Percentiles rank a stretch among this genome's conserved stretches.
phyloP scores from a whole-genome alignment of 2,888 invertebrate genomes.

The Drosophila seclusa region DNA sequence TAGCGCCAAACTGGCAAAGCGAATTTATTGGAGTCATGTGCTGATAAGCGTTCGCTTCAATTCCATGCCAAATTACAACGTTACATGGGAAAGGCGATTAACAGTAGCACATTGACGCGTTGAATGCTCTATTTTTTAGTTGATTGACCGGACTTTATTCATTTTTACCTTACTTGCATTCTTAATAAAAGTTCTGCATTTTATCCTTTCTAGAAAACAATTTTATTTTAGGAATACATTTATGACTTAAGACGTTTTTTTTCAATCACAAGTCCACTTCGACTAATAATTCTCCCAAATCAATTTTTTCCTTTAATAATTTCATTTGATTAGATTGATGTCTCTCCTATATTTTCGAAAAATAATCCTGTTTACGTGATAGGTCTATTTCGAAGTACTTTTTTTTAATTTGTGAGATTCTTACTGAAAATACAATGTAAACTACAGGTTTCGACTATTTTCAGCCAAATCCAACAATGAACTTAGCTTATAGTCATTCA shows the following conservation, averaged over 20 bases:
- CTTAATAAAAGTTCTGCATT: no score
- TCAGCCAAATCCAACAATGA: neutral
- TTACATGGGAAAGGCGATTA: slow-evolving; percentile 40
- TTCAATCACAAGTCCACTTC: neutral
- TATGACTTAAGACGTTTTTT: neutral
- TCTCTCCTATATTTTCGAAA: neutral
- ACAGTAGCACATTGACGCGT: slow-evolving; percentile 16
- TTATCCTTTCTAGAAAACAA: neutral
- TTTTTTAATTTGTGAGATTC: neutral
- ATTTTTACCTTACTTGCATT: no score
- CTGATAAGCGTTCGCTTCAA: slow-evolving; percentile 73
- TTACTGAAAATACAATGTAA: neutral
- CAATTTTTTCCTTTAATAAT: neutral
- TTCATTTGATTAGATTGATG: neutral
- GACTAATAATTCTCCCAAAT: neutral
- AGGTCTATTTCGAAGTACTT: neutral
- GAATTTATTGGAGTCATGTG: slow-evolving; percentile 81
- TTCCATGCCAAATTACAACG: slow-evolving; percentile 78
- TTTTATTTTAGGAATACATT: neutral
- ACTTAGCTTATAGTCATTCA: neutral
- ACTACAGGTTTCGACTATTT: neutral
- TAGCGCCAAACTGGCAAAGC: slow-evolving; percentile 64
- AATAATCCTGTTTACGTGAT: neutral
- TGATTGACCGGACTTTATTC: neutral
- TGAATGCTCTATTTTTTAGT: slow-evolving; percentile 28